Evolutionary conservation across 2,888 invertebrate genomes (phyloP).

Genomic region (Drosophila demipolita): DNA sequence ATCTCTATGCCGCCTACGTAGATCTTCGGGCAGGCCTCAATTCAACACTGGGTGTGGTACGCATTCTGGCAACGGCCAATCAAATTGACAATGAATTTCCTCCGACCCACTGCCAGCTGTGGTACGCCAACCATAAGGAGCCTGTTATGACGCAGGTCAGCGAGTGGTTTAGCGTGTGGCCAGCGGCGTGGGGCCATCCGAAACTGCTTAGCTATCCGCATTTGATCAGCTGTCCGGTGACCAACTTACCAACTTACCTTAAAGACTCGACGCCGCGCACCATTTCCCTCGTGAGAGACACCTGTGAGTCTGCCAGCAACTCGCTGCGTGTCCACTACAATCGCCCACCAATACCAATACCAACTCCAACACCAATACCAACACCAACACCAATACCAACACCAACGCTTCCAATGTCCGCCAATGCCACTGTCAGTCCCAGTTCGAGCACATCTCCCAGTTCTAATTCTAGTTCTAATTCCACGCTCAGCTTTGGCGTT

Average conservation of each 20-base stretch:
- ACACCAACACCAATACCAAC: background rate
- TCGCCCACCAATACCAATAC: background rate
- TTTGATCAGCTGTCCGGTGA: conserved; percentile 93
- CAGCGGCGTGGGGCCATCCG: conserved; percentile 94
- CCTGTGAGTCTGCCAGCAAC: conserved; percentile 55
- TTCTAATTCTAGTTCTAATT: no score
- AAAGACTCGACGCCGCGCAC: conserved; percentile 24
- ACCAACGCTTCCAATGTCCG: background rate
- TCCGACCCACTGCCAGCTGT: conserved; percentile 92
- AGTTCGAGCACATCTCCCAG: background rate
- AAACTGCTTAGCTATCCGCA: conserved; percentile 95
- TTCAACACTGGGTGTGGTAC: conserved; percentile 89
- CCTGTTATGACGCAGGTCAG: conserved; percentile 91
- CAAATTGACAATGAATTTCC: conserved; percentile 88
- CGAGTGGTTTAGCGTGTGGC: conserved; percentile 89
- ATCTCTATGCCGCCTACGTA: conserved; percentile 94
- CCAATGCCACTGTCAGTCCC: background rate
- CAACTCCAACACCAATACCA: background rate
- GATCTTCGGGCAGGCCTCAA: conserved; percentile 91
- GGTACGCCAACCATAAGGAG: conserved; percentile 92
- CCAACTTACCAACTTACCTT: conserved; percentile 83
- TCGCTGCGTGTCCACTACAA: conserved; percentile 80
- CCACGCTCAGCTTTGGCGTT: conserved; percentile 87
- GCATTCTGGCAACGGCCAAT: conserved; percentile 94
- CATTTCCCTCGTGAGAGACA: conserved; percentile 55